Conservation (phyloP, 2,888 invertebrate species). For the Saturnia pavonia region DNA sequence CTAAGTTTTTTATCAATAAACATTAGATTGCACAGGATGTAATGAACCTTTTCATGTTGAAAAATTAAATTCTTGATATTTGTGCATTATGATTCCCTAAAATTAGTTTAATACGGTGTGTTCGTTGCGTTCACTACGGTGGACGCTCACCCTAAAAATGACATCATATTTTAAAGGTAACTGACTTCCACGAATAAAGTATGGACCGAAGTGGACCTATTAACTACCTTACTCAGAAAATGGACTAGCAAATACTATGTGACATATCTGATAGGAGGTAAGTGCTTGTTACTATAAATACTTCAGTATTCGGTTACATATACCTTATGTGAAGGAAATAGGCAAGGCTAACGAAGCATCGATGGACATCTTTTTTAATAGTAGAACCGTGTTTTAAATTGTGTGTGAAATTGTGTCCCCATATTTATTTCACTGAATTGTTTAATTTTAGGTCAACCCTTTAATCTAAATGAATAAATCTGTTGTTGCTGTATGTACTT, state of each 20-base stretch:
- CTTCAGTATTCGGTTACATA: neutral
- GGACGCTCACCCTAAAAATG: slow-evolving; percentile 42
- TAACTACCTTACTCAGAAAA: slow-evolving; percentile 21
- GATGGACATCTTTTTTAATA: neutral
- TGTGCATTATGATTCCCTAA: too few species aligned
- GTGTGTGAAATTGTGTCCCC: too few species aligned
- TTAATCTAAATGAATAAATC: too few species aligned
- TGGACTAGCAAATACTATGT: slow-evolving; percentile 18
- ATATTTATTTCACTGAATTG: too few species aligned
- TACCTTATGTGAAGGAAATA: neutral
- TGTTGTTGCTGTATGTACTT: too few species aligned
- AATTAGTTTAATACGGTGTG: neutral
- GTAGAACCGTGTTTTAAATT: too few species aligned
- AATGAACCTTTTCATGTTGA: too few species aligned
- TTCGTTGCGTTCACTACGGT: neutral
- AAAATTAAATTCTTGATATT: too few species aligned
- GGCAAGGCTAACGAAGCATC: neutral
- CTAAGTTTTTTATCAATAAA: too few species aligned
- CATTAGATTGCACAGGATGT: too few species aligned
- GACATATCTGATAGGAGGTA: slow-evolving; percentile 21
- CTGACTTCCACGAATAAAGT: slow-evolving; percentile 24
- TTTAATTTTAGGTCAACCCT: too few species aligned
- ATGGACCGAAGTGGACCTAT: slow-evolving; percentile 6
- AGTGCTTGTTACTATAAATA: slow-evolving; percentile 10
- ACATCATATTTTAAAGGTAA: slow-evolving; percentile 33